Evolutionary conservation across 2,797 vertebrate species (phyloP).

Genomic region (Simalia tracyae): DNA sequence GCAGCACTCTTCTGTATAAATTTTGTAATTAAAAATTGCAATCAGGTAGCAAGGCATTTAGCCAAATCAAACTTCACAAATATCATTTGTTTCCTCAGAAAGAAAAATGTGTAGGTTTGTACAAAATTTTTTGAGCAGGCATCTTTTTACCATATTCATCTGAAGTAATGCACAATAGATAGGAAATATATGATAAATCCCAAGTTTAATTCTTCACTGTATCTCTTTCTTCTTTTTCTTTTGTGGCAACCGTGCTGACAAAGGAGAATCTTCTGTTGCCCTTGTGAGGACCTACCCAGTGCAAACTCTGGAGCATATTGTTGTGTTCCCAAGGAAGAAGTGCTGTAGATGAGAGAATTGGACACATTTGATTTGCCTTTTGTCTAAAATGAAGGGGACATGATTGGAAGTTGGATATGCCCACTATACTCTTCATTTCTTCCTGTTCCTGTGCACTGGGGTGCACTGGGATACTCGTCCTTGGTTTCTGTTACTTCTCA

Average conservation of each 20-base stretch:
- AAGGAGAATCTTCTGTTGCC: not conserved
- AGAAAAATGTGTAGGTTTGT: conserved; percentile 1
- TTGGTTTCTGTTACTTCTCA: not conserved
- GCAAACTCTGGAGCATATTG: not conserved
- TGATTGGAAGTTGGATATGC: not conserved
- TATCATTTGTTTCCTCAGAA: conserved; percentile 3
- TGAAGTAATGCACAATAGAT: not conserved
- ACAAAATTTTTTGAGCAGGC: not conserved
- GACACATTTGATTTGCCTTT: not conserved
- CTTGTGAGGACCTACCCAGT: too few species aligned
- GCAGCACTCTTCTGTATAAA: not conserved
- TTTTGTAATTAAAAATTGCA: conserved; percentile 28
- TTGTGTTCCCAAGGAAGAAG: not conserved
- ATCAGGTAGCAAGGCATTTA: conserved; percentile 15
- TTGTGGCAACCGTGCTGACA: not conserved
- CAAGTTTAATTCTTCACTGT: not conserved
- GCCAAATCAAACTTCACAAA: conserved; percentile 26
- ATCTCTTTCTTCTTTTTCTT: not conserved
- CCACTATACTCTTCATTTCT: not conserved
- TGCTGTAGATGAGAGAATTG: not conserved
- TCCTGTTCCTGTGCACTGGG: not conserved
- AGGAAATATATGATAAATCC: not conserved
- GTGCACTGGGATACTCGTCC: not conserved
- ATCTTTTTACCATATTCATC: conserved; percentile 1
- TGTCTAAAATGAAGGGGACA: not conserved